phyloP scores from a whole-genome alignment of 1,140 invertebrate species.

The Zaprionus vittiger region DNA sequence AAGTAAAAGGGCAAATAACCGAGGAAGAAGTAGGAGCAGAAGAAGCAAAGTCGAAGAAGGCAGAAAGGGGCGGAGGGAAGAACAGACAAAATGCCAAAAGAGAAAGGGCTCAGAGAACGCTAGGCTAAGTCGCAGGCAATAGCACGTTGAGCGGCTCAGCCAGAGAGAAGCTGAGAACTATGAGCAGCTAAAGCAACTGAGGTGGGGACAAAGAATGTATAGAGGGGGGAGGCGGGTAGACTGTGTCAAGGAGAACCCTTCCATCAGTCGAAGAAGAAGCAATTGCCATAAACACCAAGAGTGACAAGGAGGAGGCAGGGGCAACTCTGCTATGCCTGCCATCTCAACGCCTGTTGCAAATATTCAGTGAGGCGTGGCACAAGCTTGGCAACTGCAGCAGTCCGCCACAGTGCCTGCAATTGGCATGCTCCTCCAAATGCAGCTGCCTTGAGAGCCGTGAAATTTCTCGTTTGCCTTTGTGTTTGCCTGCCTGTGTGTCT shows the following conservation, averaged over 20 bases:
- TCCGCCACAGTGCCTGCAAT: slow-evolving; percentile 22
- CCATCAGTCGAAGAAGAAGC: not conserved
- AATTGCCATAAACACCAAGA: not conserved
- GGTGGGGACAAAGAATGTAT: not conserved
- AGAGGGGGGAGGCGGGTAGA: not conserved
- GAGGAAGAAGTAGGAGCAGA: not conserved
- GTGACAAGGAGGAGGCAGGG: not conserved
- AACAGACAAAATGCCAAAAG: not conserved
- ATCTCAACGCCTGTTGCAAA: slow-evolving; percentile 23
- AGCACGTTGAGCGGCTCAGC: not conserved
- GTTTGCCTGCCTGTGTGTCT: slow-evolving; percentile 40
- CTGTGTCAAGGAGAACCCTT: not conserved
- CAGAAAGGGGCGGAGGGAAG: not conserved
- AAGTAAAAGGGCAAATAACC: too few species aligned
- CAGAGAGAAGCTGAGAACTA: not conserved
- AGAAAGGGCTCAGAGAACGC: not conserved
- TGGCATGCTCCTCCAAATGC: slow-evolving; percentile 10
- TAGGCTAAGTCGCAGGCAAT: not conserved
- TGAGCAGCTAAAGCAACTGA: not conserved
- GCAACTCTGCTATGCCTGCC: not conserved
- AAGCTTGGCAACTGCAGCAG: slow-evolving; percentile 8
- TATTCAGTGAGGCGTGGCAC: slow-evolving; percentile 30
- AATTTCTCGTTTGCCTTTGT: slow-evolving; percentile 57
- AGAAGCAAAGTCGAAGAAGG: not conserved
- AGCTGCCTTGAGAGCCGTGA: slow-evolving; percentile 43